These are phyloP conservation scores for Glyphotaelius pellucidus DNA, from an alignment of 2,888 invertebrate genomes.

Conservation along the genomic window DNA sequence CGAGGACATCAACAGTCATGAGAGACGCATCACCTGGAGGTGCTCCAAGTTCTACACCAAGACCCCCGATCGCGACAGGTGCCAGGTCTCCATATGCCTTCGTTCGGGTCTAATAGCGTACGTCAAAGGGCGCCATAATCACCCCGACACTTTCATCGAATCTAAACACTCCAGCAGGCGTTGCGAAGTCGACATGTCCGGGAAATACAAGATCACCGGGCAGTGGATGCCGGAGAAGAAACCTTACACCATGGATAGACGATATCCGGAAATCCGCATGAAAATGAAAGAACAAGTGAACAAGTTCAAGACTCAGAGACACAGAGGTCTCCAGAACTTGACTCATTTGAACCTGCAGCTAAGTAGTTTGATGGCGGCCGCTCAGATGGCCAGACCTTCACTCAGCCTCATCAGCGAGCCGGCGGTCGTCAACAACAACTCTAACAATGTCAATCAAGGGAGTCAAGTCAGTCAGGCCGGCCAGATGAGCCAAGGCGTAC, in stretches of 20 bases:
- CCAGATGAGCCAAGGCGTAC: not conserved
- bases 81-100: slow-evolving; percentile 63
- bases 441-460: slow-evolving; percentile 25
- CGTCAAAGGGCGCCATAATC: slow-evolving; percentile 61
- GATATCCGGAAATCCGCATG: slow-evolving; percentile 30
- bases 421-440: not conserved
- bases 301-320: slow-evolving; percentile 51
- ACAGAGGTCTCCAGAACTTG: slow-evolving; percentile 44
- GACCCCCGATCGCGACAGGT: slow-evolving; percentile 61
- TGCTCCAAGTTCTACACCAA: slow-evolving; percentile 63
- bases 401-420: slow-evolving; percentile 23
- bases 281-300: slow-evolving; percentile 45
- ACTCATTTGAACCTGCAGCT: slow-evolving; percentile 47
- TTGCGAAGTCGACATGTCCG: slow-evolving; percentile 61
- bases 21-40: slow-evolving; percentile 62
- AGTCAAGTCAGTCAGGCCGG: not conserved
- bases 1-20: slow-evolving; percentile 63
- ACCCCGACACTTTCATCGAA: slow-evolving; percentile 59
- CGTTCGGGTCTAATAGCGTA: slow-evolving; percentile 60
- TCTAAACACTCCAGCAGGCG: slow-evolving; percentile 57
- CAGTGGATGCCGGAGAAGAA: slow-evolving; percentile 58
- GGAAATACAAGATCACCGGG: slow-evolving; percentile 63
- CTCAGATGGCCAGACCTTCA: not conserved
- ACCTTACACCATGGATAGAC: slow-evolving; percentile 24
- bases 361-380: not conserved